These are phyloP conservation scores for Temnothorax unifasciatus DNA, from an alignment of 2,888 invertebrate genomes.

Conservation along the genomic window DNA sequence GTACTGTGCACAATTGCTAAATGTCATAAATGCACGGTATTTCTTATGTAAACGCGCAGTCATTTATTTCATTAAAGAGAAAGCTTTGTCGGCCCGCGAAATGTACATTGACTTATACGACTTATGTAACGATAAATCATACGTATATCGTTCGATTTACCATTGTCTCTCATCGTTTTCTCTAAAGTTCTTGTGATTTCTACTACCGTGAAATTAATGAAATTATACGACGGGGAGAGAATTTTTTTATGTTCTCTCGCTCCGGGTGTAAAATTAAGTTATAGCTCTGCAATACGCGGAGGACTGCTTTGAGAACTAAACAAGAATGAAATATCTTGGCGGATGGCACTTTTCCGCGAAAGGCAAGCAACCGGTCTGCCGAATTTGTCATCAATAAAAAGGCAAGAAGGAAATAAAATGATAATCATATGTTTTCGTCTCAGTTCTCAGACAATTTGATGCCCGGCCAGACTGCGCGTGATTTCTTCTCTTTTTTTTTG, in stretches of 20 bases:
- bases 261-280: conserved; percentile 11
- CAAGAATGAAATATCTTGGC: background rate
- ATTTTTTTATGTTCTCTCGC: background rate
- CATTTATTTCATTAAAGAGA: conserved; percentile 53
- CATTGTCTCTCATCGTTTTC: background rate
- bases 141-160: background rate
- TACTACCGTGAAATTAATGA: background rate
- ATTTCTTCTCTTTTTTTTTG: background rate
- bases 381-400: conserved; percentile 23
- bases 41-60: conserved; percentile 47
- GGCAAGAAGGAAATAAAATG: background rate
- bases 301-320: background rate
- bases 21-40: conserved; percentile 43
- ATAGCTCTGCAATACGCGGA: background rate
- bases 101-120: conserved; percentile 23
- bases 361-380: background rate
- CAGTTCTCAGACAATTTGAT: conserved; percentile 28
- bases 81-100: conserved; percentile 43
- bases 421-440: conserved; percentile 38
- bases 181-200: background rate
- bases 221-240: background rate
- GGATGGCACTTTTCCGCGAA: conserved; percentile 33
- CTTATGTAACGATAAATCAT: conserved; percentile 30
- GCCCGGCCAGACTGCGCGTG: conserved; percentile 14
- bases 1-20: conserved; percentile 32